Evolutionary conservation across 92 coral and sea anemone genomes (phyloP).

Genomic region (Actinernus sp.): DNA sequence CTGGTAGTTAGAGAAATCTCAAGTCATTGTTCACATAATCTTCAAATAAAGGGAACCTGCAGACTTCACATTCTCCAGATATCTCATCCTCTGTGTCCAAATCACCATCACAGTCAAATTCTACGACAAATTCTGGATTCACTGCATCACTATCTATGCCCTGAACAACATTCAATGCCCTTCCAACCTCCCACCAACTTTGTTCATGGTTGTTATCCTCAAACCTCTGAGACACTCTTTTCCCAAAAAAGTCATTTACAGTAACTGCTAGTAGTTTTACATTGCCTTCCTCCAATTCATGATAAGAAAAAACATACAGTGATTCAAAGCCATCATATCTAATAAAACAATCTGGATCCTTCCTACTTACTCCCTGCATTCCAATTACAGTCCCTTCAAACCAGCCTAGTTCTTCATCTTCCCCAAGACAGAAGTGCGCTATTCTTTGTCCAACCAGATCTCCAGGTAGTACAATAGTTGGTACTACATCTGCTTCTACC

Average conservation of each 20-base stretch:
- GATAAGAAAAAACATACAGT: too few species aligned
- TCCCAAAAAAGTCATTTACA: constrained; percentile 24
- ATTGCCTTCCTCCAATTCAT: too few species aligned
- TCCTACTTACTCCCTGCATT: constrained; percentile 11
- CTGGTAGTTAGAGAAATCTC: constrained; percentile 4
- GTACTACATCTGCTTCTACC: constrained; percentile 31
- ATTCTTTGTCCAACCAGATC: constrained; percentile 50
- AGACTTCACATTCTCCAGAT: constrained; percentile 26
- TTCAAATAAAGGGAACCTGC: constrained; percentile 29
- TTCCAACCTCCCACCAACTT: constrained; percentile 43
- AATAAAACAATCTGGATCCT: constrained; percentile 18
- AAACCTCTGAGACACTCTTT: constrained; percentile 22
- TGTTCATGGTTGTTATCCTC: constrained; percentile 26
- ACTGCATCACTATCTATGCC: constrained; percentile 7
- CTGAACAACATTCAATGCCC: constrained; percentile 18
- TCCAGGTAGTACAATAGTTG: constrained; percentile 20
- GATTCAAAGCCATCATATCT: too few species aligned
- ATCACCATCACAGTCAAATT: constrained; percentile 14
- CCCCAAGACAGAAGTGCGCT: constrained; percentile 41
- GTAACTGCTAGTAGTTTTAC: too few species aligned
- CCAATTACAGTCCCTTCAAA: constrained; percentile 20
- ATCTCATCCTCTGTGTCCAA: constrained; percentile 22
- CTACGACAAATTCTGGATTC: too few species aligned
- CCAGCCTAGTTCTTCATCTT: too few species aligned
- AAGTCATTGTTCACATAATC: too few species aligned